Conservation (phyloP, 2,113 vertebrate genomes). For the Thomomys bottae region DNA sequence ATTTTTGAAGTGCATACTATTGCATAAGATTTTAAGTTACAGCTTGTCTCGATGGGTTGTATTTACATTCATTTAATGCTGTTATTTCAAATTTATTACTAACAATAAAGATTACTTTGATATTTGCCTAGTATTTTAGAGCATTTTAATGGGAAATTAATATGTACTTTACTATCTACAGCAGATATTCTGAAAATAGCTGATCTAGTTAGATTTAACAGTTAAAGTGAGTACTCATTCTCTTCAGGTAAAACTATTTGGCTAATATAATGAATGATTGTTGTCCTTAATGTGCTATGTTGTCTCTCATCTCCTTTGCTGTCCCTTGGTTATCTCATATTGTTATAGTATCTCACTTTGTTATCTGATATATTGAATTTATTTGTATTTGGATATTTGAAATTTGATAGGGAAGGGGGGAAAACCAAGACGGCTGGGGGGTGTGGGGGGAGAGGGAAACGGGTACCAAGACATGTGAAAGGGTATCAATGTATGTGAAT, state of each 20-base stretch:
- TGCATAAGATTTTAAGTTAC: slow-evolving; percentile 51
- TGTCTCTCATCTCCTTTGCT: too few species aligned
- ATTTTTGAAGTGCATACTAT: background rate
- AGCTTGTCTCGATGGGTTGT: background rate
- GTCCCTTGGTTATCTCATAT: too few species aligned
- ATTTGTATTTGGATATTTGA: too few species aligned
- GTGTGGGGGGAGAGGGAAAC: too few species aligned
- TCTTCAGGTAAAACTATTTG: slow-evolving; percentile 35
- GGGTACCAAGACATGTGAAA: too few species aligned
- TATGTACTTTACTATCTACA: background rate
- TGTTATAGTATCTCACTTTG: too few species aligned
- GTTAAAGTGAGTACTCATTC: slow-evolving; percentile 31
- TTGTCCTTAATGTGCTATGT: too few species aligned
- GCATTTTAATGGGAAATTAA: background rate
- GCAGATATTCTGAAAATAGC: slow-evolving; percentile 42
- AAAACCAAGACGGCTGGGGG: too few species aligned
- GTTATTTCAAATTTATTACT: background rate
- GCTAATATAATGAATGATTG: too few species aligned
- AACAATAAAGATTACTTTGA: background rate
- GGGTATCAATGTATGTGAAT: too few species aligned
- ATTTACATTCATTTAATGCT: background rate
- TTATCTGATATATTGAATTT: too few species aligned
- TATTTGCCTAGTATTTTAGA: slow-evolving; percentile 30
- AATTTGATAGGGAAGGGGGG: too few species aligned
- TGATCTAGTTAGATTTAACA: slow-evolving; percentile 14